Percentiles rank a stretch among this genome's conserved stretches.
phyloP scores from a whole-genome alignment of 2,888 invertebrate genomes.

The Andrena chrysosceles region DNA sequence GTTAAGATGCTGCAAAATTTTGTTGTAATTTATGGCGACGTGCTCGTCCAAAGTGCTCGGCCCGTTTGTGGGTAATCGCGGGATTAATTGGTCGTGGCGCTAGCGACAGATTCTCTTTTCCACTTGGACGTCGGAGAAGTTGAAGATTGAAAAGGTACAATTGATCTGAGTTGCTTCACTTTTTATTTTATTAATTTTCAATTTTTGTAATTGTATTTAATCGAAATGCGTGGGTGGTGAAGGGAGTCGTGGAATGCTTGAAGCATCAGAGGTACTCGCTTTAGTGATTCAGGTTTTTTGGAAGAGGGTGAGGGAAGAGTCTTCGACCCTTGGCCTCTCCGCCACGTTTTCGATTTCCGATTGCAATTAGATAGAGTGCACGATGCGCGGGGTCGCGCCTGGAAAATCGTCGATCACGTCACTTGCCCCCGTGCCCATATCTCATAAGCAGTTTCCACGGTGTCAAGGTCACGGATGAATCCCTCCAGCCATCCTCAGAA shows the following conservation, averaged over 20 bases:
- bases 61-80: not conserved
- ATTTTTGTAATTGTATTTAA: no score
- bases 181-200: no score
- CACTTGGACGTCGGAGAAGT: no score
- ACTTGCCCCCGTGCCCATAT: slow-evolving; percentile 40
- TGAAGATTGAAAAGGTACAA: no score
- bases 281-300: not conserved
- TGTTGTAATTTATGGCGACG: not conserved
- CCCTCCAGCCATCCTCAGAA: slow-evolving; percentile 19
- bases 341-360: slow-evolving; percentile 40
- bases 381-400: slow-evolving; percentile 41
- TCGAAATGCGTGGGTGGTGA: no score
- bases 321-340: not conserved
- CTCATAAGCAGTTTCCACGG: slow-evolving; percentile 43
- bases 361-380: slow-evolving; percentile 70
- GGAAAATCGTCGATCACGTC: slow-evolving; percentile 59
- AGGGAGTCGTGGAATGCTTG: not conserved
- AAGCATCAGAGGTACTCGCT: not conserved
- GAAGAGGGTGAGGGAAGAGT: not conserved
- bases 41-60: not conserved
- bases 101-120: not conserved
- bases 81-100: slow-evolving; percentile 4
- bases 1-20: slow-evolving; percentile 15
- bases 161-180: no score
- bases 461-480: slow-evolving; percentile 54